Conservation (phyloP, 2,797 vertebrate species). For the Enteromius argenteus region DNA sequence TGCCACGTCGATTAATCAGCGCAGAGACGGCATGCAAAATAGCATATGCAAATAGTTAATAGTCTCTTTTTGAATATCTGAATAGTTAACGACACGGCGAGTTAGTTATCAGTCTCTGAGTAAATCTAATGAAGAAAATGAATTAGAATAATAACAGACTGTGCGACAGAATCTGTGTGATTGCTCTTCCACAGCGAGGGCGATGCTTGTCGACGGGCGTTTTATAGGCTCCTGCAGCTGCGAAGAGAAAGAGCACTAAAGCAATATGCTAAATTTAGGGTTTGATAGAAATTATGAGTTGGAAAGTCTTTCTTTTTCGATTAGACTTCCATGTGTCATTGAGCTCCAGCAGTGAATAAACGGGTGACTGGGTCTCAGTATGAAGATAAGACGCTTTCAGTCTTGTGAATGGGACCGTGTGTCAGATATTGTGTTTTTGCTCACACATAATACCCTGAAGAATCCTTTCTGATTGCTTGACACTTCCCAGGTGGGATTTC, state of each 20-base stretch:
- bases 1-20: constrained; percentile 83
- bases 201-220: background rate
- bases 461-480: constrained; percentile 72
- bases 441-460: constrained; percentile 39
- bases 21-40: constrained; percentile 76
- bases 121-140: constrained; percentile 28
- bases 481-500: constrained; percentile 64
- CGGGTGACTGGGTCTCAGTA: background rate
- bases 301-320: background rate
- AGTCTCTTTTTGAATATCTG: constrained; percentile 45
- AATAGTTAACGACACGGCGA: constrained; percentile 45
- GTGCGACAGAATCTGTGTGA: background rate
- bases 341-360: constrained; percentile 13
- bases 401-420: constrained; percentile 52
- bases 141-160: constrained; percentile 9
- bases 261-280: background rate
- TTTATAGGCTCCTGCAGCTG: constrained; percentile 32
- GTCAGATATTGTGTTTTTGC: constrained; percentile 41
- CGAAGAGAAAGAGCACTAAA: constrained; percentile 6
- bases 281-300: constrained; percentile 1
- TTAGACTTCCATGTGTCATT: constrained; percentile 20
- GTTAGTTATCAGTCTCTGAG: constrained; percentile 24
- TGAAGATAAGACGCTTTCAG: constrained; percentile 76
- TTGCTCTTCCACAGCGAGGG: background rate
- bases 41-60: constrained; percentile 66